Conservation (phyloP, 1,140 invertebrate species). For the Nilaparvata lugens region DNA sequence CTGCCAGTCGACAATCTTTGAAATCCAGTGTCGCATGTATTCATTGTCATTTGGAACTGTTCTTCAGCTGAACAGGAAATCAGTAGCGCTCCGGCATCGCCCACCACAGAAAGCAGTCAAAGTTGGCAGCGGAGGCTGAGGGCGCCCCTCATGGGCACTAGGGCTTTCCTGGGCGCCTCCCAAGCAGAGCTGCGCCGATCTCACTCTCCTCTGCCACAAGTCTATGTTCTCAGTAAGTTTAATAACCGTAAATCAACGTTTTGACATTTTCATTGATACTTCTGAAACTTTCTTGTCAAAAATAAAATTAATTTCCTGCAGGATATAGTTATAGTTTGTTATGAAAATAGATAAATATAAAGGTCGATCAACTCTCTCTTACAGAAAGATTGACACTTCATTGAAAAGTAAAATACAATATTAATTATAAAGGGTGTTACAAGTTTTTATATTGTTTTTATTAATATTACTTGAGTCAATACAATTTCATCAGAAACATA, state of each 20-base stretch:
- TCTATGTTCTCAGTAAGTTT: conserved; percentile 41
- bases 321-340: no score
- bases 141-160: conserved; percentile 58
- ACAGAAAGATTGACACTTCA: no score
- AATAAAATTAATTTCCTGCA: no score
- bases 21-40: conserved; percentile 36
- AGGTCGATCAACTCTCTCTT: no score
- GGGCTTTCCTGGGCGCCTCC: conserved; percentile 43
- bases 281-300: no score
- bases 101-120: conserved; percentile 1
- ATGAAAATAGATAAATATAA: no score
- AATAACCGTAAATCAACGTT: background rate
- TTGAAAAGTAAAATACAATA: no score
- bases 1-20: no score
- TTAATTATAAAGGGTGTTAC: no score
- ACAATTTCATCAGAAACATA: no score
- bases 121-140: conserved; percentile 35
- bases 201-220: conserved; percentile 37
- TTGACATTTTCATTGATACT: conserved; percentile 3
- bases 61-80: background rate
- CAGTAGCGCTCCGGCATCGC: conserved; percentile 5
- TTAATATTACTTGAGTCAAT: no score
- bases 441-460: no score
- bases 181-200: conserved; percentile 14
- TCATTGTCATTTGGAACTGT: conserved; percentile 29